Conservation (phyloP, 23 tunicate genomes). For the Diplosoma virens region DNA sequence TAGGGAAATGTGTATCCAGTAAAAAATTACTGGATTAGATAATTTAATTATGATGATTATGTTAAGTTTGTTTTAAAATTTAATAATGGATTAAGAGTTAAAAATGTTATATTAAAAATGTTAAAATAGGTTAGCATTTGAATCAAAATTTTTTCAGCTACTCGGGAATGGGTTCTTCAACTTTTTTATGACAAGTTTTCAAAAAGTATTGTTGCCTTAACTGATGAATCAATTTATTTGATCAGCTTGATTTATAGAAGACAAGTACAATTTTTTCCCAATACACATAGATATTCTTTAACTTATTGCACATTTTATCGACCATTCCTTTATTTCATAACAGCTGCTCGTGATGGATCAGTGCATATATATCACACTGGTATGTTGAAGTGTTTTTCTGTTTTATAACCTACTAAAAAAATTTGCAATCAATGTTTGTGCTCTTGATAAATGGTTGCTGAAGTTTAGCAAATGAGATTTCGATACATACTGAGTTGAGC, state of each 20-base stretch:
- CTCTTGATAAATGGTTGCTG: too few species aligned
- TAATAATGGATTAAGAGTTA: too few species aligned
- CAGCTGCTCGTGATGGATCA: slow-evolving; percentile 75
- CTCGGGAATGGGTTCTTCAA: slow-evolving; percentile 52
- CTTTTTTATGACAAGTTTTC: slow-evolving; percentile 40
- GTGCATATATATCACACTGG: slow-evolving; percentile 76
- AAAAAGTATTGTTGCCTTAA: slow-evolving; percentile 42
- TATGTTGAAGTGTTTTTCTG: too few species aligned
- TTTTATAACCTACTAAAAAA: too few species aligned
- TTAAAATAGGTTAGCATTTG: background rate
- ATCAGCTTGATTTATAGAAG: slow-evolving; percentile 38
- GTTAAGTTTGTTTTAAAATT: too few species aligned
- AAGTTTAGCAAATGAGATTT: too few species aligned
- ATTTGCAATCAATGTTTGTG: too few species aligned
- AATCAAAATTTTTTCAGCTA: slow-evolving; percentile 26
- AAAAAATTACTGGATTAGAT: too few species aligned
- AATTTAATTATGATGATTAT: too few species aligned
- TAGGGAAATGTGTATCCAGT: too few species aligned
- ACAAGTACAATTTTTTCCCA: slow-evolving; percentile 44
- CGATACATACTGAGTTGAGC: too few species aligned
- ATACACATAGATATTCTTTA: slow-evolving; percentile 55
- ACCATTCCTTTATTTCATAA: slow-evolving; percentile 46
- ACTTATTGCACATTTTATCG: slow-evolving; percentile 58
- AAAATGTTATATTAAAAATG: too few species aligned
- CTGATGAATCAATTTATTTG: slow-evolving; percentile 50